These are phyloP conservation scores for Protophormia terraenovae DNA, from an alignment of 2,888 invertebrate species.

Conservation along the genomic window DNA sequence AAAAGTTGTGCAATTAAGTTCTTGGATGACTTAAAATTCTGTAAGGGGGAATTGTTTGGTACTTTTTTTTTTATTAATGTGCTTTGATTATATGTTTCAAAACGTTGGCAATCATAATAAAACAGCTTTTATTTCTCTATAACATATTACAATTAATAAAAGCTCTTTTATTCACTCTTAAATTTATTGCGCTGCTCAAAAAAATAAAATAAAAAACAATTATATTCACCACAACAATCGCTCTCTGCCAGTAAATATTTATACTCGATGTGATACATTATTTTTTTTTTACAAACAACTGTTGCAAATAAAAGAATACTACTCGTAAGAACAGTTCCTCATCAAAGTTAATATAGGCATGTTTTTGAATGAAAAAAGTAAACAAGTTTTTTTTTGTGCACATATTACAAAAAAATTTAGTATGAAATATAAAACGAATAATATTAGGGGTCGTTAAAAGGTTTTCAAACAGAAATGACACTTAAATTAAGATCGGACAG, in stretches of 20 bases:
- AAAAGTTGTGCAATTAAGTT: too few species aligned
- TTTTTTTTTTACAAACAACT: slow-evolving; percentile 56
- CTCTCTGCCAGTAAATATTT: slow-evolving; percentile 11
- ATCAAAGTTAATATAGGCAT: slow-evolving; percentile 42
- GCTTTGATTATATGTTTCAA: too few species aligned
- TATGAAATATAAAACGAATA: neutral
- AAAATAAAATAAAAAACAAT: neutral
- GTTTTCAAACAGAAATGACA: neutral
- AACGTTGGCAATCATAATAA: neutral
- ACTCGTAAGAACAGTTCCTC: slow-evolving; percentile 10
- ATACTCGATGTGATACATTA: neutral
- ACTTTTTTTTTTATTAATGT: too few species aligned
- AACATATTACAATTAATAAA: neutral
- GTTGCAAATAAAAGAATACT: slow-evolving; percentile 49
- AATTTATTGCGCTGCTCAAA: neutral
- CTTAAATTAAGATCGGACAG: too few species aligned
- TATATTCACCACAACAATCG: neutral
- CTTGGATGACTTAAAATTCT: too few species aligned
- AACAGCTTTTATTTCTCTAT: slow-evolving; percentile 39
- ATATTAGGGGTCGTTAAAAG: neutral
- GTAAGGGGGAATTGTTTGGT: too few species aligned
- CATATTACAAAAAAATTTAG: neutral
- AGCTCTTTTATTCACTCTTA: neutral
- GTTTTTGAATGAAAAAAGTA: slow-evolving; percentile 38
- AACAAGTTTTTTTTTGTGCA: neutral